Percentiles rank a stretch among this genome's conserved stretches.
phyloP scores from a whole-genome alignment of 2,888 invertebrate genomes.

The Acleris holmiana region DNA sequence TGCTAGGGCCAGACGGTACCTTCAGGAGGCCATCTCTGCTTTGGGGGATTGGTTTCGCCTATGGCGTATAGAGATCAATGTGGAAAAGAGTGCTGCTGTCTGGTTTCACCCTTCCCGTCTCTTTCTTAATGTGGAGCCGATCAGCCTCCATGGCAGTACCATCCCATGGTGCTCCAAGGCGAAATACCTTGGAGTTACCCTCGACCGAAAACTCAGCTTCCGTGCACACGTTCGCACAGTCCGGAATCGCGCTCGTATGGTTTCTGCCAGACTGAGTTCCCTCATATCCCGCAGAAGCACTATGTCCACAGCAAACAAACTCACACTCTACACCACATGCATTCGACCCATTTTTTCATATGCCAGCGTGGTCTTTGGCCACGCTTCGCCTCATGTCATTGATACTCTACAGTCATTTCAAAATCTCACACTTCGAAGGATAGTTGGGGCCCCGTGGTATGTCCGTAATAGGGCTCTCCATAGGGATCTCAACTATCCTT shows the following conservation, averaged over 20 bases:
- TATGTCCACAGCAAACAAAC: background rate
- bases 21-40: too few relatives aligned
- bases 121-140: too few relatives aligned
- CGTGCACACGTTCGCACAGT: background rate
- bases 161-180: background rate
- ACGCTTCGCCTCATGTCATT: too few relatives aligned
- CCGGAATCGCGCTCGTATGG: too few relatives aligned
- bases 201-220: background rate
- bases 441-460: slow-evolving; percentile 1
- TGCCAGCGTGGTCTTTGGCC: background rate
- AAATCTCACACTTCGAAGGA: too few relatives aligned
- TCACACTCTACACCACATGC: background rate
- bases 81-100: background rate
- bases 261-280: too few relatives aligned
- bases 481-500: too few relatives aligned
- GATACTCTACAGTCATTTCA: too few relatives aligned
- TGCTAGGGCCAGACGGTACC: background rate
- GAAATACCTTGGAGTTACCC: background rate
- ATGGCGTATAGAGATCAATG: background rate
- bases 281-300: too few relatives aligned
- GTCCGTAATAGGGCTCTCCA: too few relatives aligned
- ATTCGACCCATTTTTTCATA: slow-evolving; percentile 5
- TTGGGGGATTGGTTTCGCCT: background rate
- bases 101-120: too few relatives aligned
- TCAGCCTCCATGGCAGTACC: background rate